Base-by-base conservation (phyloP, 2,113 vertebrate genomes). In the Myocastor coypus region DNA sequence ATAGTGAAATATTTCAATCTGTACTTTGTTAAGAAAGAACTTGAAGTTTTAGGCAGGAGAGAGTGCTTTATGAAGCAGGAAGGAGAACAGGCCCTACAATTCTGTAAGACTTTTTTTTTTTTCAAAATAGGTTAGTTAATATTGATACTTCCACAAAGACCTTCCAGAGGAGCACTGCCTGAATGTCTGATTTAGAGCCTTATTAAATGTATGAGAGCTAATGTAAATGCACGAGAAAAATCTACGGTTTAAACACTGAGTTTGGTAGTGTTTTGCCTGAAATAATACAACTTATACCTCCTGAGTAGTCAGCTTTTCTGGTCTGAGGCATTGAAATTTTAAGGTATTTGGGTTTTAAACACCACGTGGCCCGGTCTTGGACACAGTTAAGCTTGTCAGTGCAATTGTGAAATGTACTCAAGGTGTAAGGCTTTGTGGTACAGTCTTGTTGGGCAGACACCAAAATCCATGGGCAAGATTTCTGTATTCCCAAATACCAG, bases 281-380 rank as follows among this genome's bases (percentile, higher is more conserved):
- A 97, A 97, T 96, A 97, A 84, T 68, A 96, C 68, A 97, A 89
- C 87, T 68, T 86, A 68, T 83, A 16, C 84, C 46, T 97, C 97
- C 91, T 96, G 95, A 97, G 97, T 95, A 95, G 95, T 97, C 95
- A 96, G 83, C 90, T 98, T 98, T 97, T 94, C 77, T 95, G 94
- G 96, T 96, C 0, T 13, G 57, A 97, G 97, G 97, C 97, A 91
- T 92, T 97, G 50, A 95, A 50, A 96, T 84, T 82, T 89, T 96
- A 93, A 98, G 94, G 91, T 98, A 97, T 97, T 98, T 98, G 95
- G 96, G 98, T 97, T 97, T 98, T 94, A 95, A 97, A 95, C n/a
- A 98, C 86, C 97, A 98, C 96, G 97, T 98, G 98, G 96, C 91
- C 97, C 92, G 63, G 82, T 94, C 85, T 83, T 97, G 85, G 93